Evolutionary conservation across 2,888 invertebrate genomes (phyloP).

Genomic region (Anaspis maculata): DNA sequence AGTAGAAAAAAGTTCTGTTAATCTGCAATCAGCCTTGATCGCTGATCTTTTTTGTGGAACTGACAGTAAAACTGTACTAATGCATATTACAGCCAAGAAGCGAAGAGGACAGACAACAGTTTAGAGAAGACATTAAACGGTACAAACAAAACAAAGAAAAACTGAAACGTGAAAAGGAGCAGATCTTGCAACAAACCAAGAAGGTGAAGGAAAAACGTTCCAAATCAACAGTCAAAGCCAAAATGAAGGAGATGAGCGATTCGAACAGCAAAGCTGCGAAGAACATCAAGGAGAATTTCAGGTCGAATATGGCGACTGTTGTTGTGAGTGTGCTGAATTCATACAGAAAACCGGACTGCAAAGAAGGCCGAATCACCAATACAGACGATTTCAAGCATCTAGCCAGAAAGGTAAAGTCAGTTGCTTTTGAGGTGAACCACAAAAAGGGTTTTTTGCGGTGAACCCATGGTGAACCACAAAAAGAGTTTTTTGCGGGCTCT

Average conservation of each 20-base stretch:
- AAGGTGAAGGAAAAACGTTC: slow-evolving; percentile 23
- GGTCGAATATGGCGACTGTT: slow-evolving; percentile 67
- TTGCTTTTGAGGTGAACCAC: too few relatives aligned
- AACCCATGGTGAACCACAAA: too few relatives aligned
- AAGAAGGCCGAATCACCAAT: slow-evolving; percentile 73
- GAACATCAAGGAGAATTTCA: slow-evolving; percentile 79
- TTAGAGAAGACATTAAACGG: slow-evolving; percentile 61
- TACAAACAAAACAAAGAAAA: slow-evolving; percentile 76
- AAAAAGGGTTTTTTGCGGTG: too few relatives aligned
- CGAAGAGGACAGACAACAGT: slow-evolving; percentile 67
- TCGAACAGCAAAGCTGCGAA: slow-evolving; percentile 49
- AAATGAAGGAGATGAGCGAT: slow-evolving; percentile 36
- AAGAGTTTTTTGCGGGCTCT: too few relatives aligned
- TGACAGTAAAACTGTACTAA: too few relatives aligned
- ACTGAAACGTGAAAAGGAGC: slow-evolving; percentile 58
- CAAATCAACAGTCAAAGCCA: slow-evolving; percentile 29
- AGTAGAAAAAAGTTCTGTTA: too few relatives aligned
- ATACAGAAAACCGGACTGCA: slow-evolving; percentile 78
- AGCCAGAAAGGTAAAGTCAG: slow-evolving; percentile 82
- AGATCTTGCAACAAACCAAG: slow-evolving; percentile 38
- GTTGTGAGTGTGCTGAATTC: slow-evolving; percentile 84
- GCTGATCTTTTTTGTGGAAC: slow-evolving; percentile 6
- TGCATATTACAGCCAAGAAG: slow-evolving; percentile 60
- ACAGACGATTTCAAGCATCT: slow-evolving; percentile 92
- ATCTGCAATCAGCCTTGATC: too few relatives aligned